A percentile compares a stretch with the other conserved stretches of the same genome.
These are phyloP conservation scores for Leptoclinus maculatus DNA, from an alignment of 2,797 vertebrate species.

Conservation along the genomic window DNA sequence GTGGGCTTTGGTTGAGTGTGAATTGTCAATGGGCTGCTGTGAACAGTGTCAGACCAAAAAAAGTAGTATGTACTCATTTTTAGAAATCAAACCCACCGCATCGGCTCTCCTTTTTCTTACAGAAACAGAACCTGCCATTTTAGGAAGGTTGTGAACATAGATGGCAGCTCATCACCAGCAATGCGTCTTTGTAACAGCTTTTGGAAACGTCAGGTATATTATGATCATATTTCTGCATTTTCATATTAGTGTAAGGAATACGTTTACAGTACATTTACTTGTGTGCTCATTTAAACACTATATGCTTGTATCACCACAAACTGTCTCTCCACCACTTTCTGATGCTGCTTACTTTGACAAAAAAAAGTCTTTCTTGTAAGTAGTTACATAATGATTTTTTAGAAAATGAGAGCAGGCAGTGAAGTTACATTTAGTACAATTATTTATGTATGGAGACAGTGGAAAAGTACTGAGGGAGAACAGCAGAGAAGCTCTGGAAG, in stretches of 20 bases:
- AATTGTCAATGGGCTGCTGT: not conserved
- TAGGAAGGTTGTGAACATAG: constrained; percentile 56
- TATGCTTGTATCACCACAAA: not conserved
- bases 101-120: constrained; percentile 24
- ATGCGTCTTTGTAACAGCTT: constrained; percentile 94
- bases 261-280: not conserved
- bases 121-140: constrained; percentile 88
- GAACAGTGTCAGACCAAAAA: not conserved
- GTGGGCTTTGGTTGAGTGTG: not conserved
- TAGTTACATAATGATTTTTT: not conserved
- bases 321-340: not conserved
- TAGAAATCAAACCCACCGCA: not conserved
- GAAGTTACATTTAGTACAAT: not conserved
- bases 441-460: constrained; percentile 21
- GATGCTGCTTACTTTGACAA: not conserved
- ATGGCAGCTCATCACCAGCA: constrained; percentile 78
- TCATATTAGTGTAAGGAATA: not conserved
- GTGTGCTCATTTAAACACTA: not conserved
- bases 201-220: constrained; percentile 92
- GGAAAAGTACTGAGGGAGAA: not conserved
- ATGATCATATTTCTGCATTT: not conserved
- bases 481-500: not conserved
- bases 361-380: not conserved
- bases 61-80: not conserved
- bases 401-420: not conserved